Conservation (phyloP, 1,140 invertebrate species). For the Onthophagus taurus region DNA sequence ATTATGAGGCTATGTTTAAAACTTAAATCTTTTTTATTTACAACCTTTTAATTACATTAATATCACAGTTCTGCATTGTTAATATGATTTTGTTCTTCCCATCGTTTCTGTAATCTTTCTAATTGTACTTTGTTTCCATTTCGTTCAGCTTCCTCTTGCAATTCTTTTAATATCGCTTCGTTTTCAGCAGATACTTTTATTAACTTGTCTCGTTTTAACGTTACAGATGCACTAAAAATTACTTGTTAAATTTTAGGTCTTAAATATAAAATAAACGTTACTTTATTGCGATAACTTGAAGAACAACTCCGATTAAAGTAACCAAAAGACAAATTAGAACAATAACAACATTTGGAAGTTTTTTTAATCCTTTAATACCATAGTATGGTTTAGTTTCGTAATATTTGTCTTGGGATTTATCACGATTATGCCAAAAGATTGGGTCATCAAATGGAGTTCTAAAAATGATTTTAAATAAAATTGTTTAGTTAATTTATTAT, state of each 20-base stretch:
- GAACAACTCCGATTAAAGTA: conserved; percentile 41
- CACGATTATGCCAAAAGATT: conserved; percentile 26
- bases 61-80: too few relatives aligned
- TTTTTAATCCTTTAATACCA: conserved; percentile 46
- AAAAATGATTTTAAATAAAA: too few relatives aligned
- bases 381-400: conserved; percentile 43
- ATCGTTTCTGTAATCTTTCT: conserved; percentile 22
- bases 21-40: too few relatives aligned
- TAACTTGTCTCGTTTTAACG: conserved; percentile 36
- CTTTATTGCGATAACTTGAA: conserved; percentile 48
- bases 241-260: conserved; percentile 2
- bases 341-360: conserved; percentile 46
- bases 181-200: conserved; percentile 40
- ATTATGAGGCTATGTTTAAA: too few relatives aligned
- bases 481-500: too few relatives aligned
- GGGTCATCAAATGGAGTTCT: conserved; percentile 28
- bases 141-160: conserved; percentile 39
- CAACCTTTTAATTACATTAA: too few relatives aligned
- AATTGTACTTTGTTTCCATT: conserved; percentile 44
- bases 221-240: conserved; percentile 40
- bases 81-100: conserved; percentile 5
- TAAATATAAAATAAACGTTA: conserved; percentile 23
- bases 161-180: conserved; percentile 39
- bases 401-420: conserved; percentile 28
- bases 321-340: conserved; percentile 43